Evolutionary conservation across 2,113 vertebrate genomes (phyloP).

Genomic region (Brachyhypopomus gauderio): DNA sequence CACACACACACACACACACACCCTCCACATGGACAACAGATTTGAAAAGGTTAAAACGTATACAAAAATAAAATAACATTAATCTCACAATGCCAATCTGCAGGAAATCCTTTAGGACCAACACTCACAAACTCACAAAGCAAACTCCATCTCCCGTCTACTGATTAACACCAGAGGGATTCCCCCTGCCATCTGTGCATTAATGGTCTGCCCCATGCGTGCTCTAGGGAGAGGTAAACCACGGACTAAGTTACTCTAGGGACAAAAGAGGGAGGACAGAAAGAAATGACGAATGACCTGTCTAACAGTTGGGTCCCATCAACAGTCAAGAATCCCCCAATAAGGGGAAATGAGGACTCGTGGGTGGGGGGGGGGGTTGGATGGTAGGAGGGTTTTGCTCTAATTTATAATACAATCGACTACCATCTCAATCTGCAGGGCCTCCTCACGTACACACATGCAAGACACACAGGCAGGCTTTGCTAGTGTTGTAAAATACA

Average conservation of each 20-base stretch:
- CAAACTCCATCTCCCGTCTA: conserved; percentile 30
- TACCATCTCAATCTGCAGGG: conserved; percentile 38
- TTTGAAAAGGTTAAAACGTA: conserved; percentile 40
- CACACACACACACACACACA: not conserved
- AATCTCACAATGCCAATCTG: conserved; percentile 24
- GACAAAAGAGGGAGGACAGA: conserved; percentile 25
- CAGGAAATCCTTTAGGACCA: conserved; percentile 47
- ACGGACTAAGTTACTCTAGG: conserved; percentile 35
- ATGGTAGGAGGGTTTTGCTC: conserved; percentile 42
- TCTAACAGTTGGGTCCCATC: conserved; percentile 53
- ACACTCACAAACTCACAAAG: conserved; percentile 32
- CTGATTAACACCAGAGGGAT: conserved; percentile 40
- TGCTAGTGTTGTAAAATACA: not conserved
- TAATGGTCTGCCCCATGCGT: conserved; percentile 42
- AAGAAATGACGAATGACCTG: conserved; percentile 63
- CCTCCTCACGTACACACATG: not conserved
- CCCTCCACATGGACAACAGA: not conserved
- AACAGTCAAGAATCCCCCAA: conserved; percentile 48
- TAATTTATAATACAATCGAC: conserved; percentile 65
- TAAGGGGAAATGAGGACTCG: conserved; percentile 37
- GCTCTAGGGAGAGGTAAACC: conserved; percentile 54
- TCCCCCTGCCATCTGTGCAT: conserved; percentile 48
- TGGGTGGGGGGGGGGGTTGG: conserved; percentile 43
- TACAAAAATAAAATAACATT: not conserved
- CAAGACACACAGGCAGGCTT: not conserved